Evolutionary conservation across 2,113 vertebrate species (phyloP).

Genomic region (Ptyas mucosa): DNA sequence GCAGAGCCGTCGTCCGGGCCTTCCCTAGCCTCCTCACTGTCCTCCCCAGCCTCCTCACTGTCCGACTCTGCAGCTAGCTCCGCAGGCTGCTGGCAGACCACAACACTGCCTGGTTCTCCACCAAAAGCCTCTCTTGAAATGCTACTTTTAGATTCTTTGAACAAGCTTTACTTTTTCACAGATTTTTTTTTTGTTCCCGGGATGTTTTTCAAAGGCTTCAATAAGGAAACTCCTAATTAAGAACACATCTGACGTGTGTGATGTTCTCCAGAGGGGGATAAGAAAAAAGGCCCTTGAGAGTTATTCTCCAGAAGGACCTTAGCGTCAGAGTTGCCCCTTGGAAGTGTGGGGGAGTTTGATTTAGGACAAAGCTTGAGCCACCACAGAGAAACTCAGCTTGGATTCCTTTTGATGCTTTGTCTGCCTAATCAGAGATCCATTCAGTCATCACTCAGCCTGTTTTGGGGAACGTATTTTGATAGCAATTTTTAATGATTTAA

Average conservation of each 20-base stretch:
- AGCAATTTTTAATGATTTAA: conserved; percentile 26
- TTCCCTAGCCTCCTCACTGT: no score
- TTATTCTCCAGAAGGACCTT: neutral
- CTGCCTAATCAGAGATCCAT: neutral
- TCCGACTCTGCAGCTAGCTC: no score
- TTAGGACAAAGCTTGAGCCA: neutral
- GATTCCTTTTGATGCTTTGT: conserved; percentile 3
- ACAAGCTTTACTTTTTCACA: neutral
- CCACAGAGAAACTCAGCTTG: neutral
- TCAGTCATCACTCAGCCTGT: conserved; percentile 29
- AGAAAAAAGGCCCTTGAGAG: neutral
- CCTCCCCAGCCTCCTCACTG: no score
- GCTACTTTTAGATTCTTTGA: neutral
- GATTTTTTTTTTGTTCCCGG: neutral
- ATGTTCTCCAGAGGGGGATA: neutral
- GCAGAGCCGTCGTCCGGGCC: no score
- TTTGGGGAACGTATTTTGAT: conserved; percentile 18
- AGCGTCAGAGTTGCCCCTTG: neutral
- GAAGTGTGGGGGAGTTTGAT: neutral
- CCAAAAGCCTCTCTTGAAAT: neutral
- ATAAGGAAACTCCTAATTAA: conserved; percentile 3
- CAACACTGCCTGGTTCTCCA: neutral
- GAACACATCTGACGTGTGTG: neutral
- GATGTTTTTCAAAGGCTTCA: conserved; percentile 16
- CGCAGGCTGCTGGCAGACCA: no score